Evolutionary conservation across 2,888 invertebrate species (phyloP).

Genomic region (Acrobasis consociella): DNA sequence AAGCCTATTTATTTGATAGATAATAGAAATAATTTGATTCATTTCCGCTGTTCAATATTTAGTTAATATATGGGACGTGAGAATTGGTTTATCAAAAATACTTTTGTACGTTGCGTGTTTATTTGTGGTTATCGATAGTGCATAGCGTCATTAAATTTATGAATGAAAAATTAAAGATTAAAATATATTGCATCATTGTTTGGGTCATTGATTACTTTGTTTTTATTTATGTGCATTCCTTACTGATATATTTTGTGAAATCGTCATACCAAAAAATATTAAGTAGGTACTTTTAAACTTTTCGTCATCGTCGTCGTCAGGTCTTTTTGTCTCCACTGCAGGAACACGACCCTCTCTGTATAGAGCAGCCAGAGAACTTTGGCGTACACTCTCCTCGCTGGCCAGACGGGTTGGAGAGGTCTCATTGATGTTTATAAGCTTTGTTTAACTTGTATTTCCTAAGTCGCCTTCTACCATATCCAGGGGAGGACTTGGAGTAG

Average conservation of each 20-base stretch:
- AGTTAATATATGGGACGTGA: slow-evolving; percentile 8
- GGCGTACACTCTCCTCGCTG: no score
- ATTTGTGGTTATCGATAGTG: slow-evolving; percentile 18
- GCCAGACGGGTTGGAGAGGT: no score
- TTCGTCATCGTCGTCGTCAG: neutral
- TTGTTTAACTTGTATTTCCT: no score
- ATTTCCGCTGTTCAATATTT: slow-evolving; percentile 12
- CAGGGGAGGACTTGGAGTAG: no score
- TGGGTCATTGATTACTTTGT: neutral
- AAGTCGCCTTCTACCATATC: no score
- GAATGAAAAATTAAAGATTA: slow-evolving; percentile 7
- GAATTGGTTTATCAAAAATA: slow-evolving; percentile 13
- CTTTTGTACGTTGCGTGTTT: neutral
- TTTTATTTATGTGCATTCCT: neutral
- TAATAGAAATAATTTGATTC: slow-evolving; percentile 14
- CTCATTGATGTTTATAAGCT: no score
- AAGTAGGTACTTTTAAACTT: no score
- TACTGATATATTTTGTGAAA: neutral
- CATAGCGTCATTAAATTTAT: slow-evolving; percentile 4
- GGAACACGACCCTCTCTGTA: no score
- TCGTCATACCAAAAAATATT: no score
- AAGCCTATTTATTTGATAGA: slow-evolving; percentile 37
- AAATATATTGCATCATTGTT: neutral
- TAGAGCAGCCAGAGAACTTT: no score
- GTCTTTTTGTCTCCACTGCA: no score